phyloP scores from a whole-genome alignment of 1,140 invertebrate species.

The Hycleus phaleratus region DNA sequence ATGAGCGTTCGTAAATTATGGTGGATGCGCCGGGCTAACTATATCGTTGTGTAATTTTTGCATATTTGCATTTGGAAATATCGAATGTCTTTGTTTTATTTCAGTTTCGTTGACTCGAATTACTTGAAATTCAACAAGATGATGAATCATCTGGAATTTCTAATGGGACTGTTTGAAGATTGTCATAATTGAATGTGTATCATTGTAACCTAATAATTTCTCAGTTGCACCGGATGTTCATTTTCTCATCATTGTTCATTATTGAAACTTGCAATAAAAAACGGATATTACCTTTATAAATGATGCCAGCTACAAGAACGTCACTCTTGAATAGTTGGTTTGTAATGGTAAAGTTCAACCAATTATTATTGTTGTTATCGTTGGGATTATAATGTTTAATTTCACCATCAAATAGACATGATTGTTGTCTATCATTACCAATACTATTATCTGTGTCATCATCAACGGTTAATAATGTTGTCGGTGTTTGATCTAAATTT shows the following conservation, averaged over 20 bases:
- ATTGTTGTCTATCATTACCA: neutral
- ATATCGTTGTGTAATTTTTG: neutral
- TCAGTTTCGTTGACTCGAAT: no score
- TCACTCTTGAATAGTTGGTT: conserved; percentile 21
- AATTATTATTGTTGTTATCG: neutral
- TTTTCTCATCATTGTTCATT: neutral
- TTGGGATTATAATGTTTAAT: conserved; percentile 1
- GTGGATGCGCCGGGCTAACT: neutral
- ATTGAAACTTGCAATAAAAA: no score
- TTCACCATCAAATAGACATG: neutral
- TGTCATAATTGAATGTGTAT: no score
- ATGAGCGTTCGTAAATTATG: neutral
- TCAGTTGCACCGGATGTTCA: neutral
- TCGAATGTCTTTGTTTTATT: no score
- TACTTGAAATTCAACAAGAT: no score
- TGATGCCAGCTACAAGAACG: conserved; percentile 12
- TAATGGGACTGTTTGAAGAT: no score
- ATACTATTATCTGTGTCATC: neutral
- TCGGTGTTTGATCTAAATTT: neutral
- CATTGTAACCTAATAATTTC: neutral
- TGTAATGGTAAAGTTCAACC: conserved; percentile 10
- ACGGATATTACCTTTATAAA: conserved; percentile 19
- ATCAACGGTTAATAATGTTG: conserved; percentile 1
- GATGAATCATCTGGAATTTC: no score
- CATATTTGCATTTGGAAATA: no score